A percentile compares a stretch with the other conserved stretches of the same genome.
phyloP scores from a whole-genome alignment of 2,113 vertebrate species.

The Pristiophorus japonicus region DNA sequence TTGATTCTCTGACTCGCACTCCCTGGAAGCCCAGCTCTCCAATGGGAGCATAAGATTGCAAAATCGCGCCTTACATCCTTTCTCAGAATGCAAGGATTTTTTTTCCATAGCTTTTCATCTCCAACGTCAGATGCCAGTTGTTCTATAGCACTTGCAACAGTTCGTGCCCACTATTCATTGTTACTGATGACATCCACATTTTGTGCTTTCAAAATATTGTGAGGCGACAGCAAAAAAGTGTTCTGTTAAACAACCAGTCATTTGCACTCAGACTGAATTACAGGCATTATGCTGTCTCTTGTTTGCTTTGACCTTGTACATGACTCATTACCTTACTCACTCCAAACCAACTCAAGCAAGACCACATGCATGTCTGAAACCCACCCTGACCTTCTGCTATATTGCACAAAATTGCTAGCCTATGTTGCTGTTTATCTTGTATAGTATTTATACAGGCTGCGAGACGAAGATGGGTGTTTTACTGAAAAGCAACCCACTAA shows the following conservation, averaged over 20 bases:
- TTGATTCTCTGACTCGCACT: not conserved
- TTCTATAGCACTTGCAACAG: not conserved
- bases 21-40: not conserved
- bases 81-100: not conserved
- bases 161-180: not conserved
- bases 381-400: not conserved
- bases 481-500: not conserved
- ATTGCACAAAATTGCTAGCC: not conserved
- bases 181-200: not conserved
- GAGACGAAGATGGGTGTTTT: not conserved
- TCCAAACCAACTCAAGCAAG: constrained; percentile 9
- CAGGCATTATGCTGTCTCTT: not conserved
- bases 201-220: constrained; percentile 1
- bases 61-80: not conserved
- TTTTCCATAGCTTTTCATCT: not conserved
- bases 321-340: not conserved
- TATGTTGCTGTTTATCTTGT: not conserved
- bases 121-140: not conserved
- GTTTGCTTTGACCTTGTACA: not conserved
- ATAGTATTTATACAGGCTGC: not conserved
- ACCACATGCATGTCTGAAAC: not conserved
- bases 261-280: not conserved
- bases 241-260: not conserved
- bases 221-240: not conserved
- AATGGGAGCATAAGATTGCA: not conserved